phyloP scores from a whole-genome alignment of 2,888 invertebrate species.

The Andrena chrysosceles region DNA sequence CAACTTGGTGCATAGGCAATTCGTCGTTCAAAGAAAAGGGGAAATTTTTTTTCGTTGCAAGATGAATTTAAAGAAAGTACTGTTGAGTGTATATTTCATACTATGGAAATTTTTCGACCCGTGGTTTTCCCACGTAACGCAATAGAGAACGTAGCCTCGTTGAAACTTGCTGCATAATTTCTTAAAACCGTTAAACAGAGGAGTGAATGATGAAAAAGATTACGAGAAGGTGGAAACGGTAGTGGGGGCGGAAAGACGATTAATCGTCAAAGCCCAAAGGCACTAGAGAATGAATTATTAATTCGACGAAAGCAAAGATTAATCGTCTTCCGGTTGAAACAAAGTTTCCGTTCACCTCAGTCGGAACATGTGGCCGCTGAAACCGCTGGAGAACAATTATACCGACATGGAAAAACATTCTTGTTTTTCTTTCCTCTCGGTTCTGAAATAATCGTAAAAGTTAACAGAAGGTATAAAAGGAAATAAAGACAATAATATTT shows the following conservation, averaged over 20 bases:
- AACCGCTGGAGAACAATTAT: slow-evolving; percentile 3
- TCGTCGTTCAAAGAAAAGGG: not conserved
- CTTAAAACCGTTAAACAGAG: not conserved
- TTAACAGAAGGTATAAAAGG: too few relatives aligned
- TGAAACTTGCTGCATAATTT: slow-evolving; percentile 16
- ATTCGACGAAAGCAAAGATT: slow-evolving; percentile 41
- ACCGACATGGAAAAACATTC: not conserved
- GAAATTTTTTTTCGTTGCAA: not conserved
- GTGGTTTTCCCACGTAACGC: not conserved
- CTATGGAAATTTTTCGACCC: not conserved
- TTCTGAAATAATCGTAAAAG: not conserved
- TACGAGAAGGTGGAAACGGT: not conserved
- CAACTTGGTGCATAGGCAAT: not conserved
- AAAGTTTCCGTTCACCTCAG: slow-evolving; percentile 24
- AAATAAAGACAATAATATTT: too few relatives aligned
- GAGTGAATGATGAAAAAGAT: not conserved
- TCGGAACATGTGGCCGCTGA: not conserved
- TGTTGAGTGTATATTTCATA: not conserved
- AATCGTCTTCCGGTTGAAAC: slow-evolving; percentile 32
- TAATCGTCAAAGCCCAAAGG: slow-evolving; percentile 40
- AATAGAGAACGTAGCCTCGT: not conserved
- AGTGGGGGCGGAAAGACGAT: slow-evolving; percentile 21
- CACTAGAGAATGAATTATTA: slow-evolving; percentile 44
- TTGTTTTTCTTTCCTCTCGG: not conserved
- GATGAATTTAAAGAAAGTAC: not conserved